Evolutionary conservation across 2,113 vertebrate species (phyloP).

Genomic region (Neolamprologus toae): DNA sequence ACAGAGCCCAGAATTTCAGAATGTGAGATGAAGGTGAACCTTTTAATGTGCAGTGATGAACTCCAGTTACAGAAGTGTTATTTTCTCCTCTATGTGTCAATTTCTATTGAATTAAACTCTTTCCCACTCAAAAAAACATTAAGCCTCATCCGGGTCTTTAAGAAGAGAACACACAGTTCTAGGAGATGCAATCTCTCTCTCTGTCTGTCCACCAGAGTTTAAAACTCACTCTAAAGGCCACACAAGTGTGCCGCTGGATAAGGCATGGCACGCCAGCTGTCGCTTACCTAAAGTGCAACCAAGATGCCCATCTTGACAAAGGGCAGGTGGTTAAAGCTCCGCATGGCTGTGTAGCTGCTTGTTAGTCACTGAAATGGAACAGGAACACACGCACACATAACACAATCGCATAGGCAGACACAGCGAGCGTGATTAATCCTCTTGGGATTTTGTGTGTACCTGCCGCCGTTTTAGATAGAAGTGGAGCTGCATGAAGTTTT

Average conservation of each 20-base stretch:
- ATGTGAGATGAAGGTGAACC: neutral
- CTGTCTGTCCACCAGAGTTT: neutral
- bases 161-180: neutral
- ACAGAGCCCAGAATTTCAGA: neutral
- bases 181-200: conserved; percentile 36
- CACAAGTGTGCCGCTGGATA: conserved; percentile 41
- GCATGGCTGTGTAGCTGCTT: neutral
- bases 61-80: neutral
- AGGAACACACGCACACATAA: neutral
- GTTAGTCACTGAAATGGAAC: neutral
- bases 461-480: conserved; percentile 9
- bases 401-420: neutral
- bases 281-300: neutral
- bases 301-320: conserved; percentile 24
- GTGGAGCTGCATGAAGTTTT: neutral
- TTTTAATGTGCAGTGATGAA: neutral
- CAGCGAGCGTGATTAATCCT: conserved; percentile 26
- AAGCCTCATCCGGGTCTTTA: neutral
- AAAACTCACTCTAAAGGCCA: neutral
- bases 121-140: neutral
- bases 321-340: conserved; percentile 23
- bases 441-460: conserved; percentile 2
- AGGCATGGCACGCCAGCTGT: conserved; percentile 15
- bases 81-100: neutral
- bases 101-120: neutral